Evolutionary conservation across 2,888 invertebrate species (phyloP).

Genomic region (Bellardia bayeri): DNA sequence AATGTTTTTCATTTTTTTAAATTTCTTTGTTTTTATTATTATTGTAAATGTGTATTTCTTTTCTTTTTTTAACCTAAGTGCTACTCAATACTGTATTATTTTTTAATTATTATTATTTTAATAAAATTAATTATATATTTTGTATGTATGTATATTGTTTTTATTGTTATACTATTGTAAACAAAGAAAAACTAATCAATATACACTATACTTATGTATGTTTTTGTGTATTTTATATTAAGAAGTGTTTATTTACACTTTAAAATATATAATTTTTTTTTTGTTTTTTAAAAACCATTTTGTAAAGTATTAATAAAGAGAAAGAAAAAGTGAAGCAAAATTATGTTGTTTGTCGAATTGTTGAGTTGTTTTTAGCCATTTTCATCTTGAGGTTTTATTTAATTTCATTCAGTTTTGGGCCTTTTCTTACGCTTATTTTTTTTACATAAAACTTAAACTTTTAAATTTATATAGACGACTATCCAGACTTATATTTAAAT

Average conservation of each 20-base stretch:
- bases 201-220: conserved; percentile 35
- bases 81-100: conserved; percentile 60
- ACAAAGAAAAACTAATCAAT: conserved; percentile 67
- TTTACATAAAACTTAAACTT: conserved; percentile 38
- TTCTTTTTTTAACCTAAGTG: conserved; percentile 54
- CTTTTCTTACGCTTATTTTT: conserved; percentile 31
- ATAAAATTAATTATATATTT: conserved; percentile 54
- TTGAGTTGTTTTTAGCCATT: neutral
- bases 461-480: conserved; percentile 35
- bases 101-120: conserved; percentile 52
- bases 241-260: conserved; percentile 51
- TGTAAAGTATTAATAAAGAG: conserved; percentile 71
- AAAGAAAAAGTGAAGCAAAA: conserved; percentile 10
- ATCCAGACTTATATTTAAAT: conserved; percentile 32
- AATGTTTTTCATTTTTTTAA: neutral
- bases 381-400: conserved; percentile 26
- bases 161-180: conserved; percentile 70
- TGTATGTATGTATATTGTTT: conserved; percentile 62
- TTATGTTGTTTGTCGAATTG: neutral
- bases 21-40: conserved; percentile 42
- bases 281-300: conserved; percentile 48
- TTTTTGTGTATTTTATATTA: conserved; percentile 29
- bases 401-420: conserved; percentile 16
- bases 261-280: conserved; percentile 9
- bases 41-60: conserved; percentile 57